Evolutionary conservation across 2,113 vertebrate species (phyloP).

Genomic region (Indri indri): DNA sequence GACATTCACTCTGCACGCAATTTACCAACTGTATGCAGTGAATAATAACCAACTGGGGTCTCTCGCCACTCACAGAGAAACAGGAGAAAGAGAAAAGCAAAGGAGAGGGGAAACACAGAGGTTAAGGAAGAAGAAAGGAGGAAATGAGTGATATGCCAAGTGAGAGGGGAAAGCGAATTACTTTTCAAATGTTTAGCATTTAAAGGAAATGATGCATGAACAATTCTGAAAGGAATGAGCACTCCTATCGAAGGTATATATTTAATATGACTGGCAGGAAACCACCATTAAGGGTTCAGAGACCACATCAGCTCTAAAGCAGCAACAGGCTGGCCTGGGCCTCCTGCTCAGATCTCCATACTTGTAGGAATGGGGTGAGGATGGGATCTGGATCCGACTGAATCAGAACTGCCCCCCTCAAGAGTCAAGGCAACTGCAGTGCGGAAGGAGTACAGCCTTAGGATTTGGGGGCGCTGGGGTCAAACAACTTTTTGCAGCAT

Average conservation of each 20-base stretch:
- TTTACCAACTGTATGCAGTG: neutral
- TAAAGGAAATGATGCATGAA: neutral
- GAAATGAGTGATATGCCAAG: neutral
- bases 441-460: neutral
- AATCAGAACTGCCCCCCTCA: neutral
- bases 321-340: neutral
- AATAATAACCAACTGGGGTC: neutral
- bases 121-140: neutral
- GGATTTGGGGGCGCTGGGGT: neutral
- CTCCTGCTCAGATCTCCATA: neutral
- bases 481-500: neutral
- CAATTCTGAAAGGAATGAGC: neutral
- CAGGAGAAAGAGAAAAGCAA: neutral
- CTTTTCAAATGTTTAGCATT: neutral
- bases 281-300: neutral
- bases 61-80: neutral
- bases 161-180: neutral
- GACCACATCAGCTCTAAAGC: neutral
- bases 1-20: neutral
- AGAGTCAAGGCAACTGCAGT: neutral
- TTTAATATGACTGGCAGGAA: neutral
- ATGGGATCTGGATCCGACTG: neutral
- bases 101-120: neutral
- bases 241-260: neutral
- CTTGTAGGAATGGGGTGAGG: neutral